Base-by-base conservation (phyloP, 2,888 invertebrate genomes). In the Nomada ferruginata region DNA sequence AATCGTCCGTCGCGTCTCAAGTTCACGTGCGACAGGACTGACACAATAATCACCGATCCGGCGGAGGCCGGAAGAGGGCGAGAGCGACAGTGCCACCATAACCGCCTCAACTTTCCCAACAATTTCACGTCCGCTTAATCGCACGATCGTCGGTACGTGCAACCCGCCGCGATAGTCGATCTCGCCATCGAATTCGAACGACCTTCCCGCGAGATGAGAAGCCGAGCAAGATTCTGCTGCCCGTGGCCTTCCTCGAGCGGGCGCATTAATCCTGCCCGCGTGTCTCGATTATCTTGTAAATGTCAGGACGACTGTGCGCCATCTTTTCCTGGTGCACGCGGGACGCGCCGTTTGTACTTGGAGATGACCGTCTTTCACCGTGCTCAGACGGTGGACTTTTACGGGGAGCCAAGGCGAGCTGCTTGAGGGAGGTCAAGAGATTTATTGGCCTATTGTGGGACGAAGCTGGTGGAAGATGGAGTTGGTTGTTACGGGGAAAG, bases 81-180 rank as follows among this genome's bases (percentile, higher is more conserved):
- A 69, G 44, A 63, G 53, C 53, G 26, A 13, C 2, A 7, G 13
- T 13, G 42, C 7, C 20, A 20, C 0, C 44, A 61, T 61, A 57
- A 20, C 55, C 69, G 50, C 65, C 44, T 65, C 63, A 44, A 63
- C 83, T 83, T 83, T 83, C 83, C 50, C 83, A 68, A 75, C 66
- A 69, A 82, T 83, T 83, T 82, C 82, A 80, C 81, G 81, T 80
- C 71, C 68, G 75, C 53, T 82, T 76, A 76, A 80, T 76, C 75
- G 29, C 11, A 47, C 75, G 15, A 75, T 29, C 73, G 23, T 68
- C 20, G 57, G 75, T 36, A 60, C 69, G 15, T 44, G 52, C 29
- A 26, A 15, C 11, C 2, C 13, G 15, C n/a, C 42, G 26, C 52
- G 55, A 42, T 42, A n/a, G 55, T 23, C 47, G 47, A 47, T 47